Evolutionary conservation across 2,797 vertebrate genomes (phyloP).

Genomic region (Amniataba percoides): DNA sequence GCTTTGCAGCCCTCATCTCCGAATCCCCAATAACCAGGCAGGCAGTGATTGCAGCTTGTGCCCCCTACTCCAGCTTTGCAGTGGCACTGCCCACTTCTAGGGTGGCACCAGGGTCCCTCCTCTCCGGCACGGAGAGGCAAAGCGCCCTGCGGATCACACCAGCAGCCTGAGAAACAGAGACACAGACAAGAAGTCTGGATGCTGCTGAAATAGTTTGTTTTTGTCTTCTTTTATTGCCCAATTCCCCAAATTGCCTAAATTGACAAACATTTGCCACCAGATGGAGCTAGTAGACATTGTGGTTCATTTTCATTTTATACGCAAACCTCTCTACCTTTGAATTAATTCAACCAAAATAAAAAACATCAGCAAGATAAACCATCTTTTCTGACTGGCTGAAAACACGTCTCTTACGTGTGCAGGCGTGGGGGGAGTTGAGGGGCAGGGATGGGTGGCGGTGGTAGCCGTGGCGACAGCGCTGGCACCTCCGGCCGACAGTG

Average conservation of each 20-base stretch:
- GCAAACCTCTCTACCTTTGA: not conserved
- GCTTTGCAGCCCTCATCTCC: conserved; percentile 87
- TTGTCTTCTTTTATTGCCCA: not conserved
- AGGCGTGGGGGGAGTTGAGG: conserved; percentile 84
- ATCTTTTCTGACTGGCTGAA: not conserved
- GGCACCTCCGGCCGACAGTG: conserved; percentile 89
- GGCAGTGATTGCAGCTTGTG: conserved; percentile 86
- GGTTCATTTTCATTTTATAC: not conserved
- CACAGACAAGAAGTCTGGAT: not conserved
- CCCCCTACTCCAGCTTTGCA: conserved; percentile 90
- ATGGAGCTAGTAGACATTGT: conserved; percentile 28
- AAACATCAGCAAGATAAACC: not conserved
- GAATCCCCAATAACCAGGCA: conserved; percentile 90
- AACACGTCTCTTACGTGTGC: conserved; percentile 85
- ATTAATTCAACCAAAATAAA: not conserved
- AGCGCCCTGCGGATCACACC: conserved; percentile 88
- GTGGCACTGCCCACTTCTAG: conserved; percentile 90
- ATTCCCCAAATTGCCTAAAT: not conserved
- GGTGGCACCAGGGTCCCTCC: conserved; percentile 85
- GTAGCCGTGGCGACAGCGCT: conserved; percentile 88
- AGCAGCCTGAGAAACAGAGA: conserved; percentile 83
- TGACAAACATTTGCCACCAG: conserved; percentile 36
- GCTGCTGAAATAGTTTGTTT: not conserved
- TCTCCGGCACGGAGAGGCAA: conserved; percentile 74
- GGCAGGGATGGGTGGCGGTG: conserved; percentile 83